These are phyloP conservation scores for Gerosis bhagava DNA, from an alignment of 2,888 invertebrate species.

Conservation along the genomic window DNA sequence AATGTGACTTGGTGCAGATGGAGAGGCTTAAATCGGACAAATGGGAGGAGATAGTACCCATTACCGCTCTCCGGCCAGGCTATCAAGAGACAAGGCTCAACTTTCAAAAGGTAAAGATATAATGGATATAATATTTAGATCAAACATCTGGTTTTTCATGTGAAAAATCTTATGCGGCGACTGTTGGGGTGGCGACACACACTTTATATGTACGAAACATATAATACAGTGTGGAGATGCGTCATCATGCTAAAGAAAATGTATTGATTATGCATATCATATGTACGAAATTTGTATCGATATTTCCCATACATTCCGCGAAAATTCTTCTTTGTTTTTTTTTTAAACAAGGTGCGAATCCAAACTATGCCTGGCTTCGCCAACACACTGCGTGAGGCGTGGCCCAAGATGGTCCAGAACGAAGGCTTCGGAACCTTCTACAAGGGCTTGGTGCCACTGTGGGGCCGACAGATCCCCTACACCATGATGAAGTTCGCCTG, in stretches of 20 bases:
- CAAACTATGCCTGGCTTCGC: conserved; percentile 98
- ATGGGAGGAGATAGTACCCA: conserved; percentile 82
- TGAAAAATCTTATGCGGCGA: too few relatives aligned
- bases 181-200: too few relatives aligned
- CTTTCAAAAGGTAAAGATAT: conserved; percentile 71
- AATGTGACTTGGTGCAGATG: conserved; percentile 67
- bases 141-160: too few relatives aligned
- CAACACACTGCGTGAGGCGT: conserved; percentile 92
- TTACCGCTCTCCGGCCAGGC: conserved; percentile 77
- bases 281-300: too few relatives aligned
- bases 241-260: too few relatives aligned
- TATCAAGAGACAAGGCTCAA: conserved; percentile 82
- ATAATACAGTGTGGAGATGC: too few relatives aligned
- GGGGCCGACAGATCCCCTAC: conserved; percentile 99
- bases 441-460: conserved; percentile 97
- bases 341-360: conserved; percentile 95
- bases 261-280: too few relatives aligned
- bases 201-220: too few relatives aligned
- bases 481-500: conserved; percentile 99
- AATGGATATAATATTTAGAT: too few relatives aligned
- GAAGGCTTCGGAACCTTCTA: conserved; percentile 97
- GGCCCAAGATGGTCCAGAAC: conserved; percentile 94
- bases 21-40: conserved; percentile 67
- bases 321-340: too few relatives aligned
- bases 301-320: too few relatives aligned